Conservation (phyloP, 2,113 vertebrate genomes). For the Mirza zaza region DNA sequence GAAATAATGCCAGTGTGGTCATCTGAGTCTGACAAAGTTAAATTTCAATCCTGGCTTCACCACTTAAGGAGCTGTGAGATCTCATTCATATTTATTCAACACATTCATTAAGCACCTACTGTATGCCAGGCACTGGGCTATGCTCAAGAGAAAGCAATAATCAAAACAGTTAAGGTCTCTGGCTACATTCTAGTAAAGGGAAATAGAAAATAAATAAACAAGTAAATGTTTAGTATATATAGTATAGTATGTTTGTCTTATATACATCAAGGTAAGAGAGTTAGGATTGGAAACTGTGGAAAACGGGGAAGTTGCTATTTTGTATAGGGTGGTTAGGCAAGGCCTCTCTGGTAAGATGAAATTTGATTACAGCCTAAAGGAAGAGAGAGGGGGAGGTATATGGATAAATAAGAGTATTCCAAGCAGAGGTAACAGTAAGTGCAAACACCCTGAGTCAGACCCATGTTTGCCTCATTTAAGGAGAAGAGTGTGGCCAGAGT, state of each 20-base stretch:
- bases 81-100: background rate
- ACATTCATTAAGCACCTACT: background rate
- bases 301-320: background rate
- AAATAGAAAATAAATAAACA: background rate
- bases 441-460: background rate
- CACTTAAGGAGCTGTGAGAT: background rate
- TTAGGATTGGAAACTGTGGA: background rate
- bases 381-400: background rate
- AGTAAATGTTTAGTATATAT: background rate
- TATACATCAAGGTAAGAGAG: background rate
- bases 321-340: background rate
- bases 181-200: background rate
- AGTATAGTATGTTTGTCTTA: background rate
- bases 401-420: background rate
- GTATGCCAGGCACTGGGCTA: background rate
- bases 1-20: background rate
- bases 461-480: background rate
- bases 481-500: background rate
- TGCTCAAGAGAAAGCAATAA: background rate
- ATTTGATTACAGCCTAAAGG: background rate
- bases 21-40: background rate
- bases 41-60: background rate
- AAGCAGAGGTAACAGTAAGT: background rate
- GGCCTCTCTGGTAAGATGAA: background rate
- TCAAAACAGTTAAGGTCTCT: background rate